Evolutionary conservation across 2,888 invertebrate species (phyloP).

Genomic region (Caenorhabditis panamensis): DNA sequence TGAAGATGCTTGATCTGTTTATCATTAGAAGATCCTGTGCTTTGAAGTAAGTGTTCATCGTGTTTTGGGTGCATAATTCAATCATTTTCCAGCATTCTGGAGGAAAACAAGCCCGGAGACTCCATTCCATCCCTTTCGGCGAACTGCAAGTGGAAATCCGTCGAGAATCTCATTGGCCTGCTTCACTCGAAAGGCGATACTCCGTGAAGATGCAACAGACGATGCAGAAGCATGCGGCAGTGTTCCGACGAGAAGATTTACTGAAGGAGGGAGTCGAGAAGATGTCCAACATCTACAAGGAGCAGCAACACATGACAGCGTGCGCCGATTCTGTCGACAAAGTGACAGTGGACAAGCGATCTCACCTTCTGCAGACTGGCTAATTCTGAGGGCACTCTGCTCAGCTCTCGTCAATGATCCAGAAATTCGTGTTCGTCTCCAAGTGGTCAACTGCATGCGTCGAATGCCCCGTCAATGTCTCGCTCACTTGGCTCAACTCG

Average conservation of each 20-base stretch:
- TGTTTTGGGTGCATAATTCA: neutral
- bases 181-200: slow-evolving; percentile 75
- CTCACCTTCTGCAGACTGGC: too few species aligned
- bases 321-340: slow-evolving; percentile 85
- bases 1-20: slow-evolving; percentile 97
- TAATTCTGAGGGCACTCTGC: too few species aligned
- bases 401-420: slow-evolving; percentile 94
- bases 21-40: slow-evolving; percentile 99
- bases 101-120: slow-evolving; percentile 87
- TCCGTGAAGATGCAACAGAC: slow-evolving; percentile 91
- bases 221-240: slow-evolving; percentile 98
- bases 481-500: slow-evolving; percentile 94
- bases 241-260: slow-evolving; percentile 92
- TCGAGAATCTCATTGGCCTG: slow-evolving; percentile 91
- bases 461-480: slow-evolving; percentile 85
- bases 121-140: slow-evolving; percentile 86
- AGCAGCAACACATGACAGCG: slow-evolving; percentile 86
- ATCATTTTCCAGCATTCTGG: slow-evolving; percentile 55
- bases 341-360: too few species aligned
- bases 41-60: slow-evolving; percentile 80
- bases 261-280: slow-evolving; percentile 88
- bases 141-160: slow-evolving; percentile 93
- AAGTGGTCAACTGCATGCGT: slow-evolving; percentile 90
- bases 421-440: slow-evolving; percentile 93
- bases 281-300: slow-evolving; percentile 88